phyloP scores from a whole-genome alignment of 2,113 vertebrate species.

The Jaculus jaculus region DNA sequence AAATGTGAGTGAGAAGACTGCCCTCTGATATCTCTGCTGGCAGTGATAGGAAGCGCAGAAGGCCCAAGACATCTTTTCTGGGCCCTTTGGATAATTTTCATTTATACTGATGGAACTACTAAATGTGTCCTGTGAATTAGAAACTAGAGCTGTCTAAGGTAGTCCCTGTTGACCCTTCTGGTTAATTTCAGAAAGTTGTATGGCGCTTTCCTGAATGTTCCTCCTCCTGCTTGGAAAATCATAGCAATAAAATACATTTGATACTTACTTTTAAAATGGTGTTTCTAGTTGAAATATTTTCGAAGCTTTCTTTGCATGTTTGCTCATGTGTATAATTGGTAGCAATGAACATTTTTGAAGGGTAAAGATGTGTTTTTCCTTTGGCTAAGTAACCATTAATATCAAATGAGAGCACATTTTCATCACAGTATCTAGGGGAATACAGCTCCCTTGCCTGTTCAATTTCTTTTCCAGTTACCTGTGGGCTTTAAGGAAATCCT shows the following conservation, averaged over 20 bases:
- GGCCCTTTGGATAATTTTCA: background rate
- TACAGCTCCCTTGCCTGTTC: background rate
- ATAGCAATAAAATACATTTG: background rate
- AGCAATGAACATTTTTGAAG: constrained; percentile 19
- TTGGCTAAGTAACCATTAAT: background rate
- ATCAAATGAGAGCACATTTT: background rate
- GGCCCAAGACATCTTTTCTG: background rate
- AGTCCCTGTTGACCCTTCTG: background rate
- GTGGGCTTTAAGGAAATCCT: background rate
- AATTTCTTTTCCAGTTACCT: background rate
- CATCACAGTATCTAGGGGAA: background rate
- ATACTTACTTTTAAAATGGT: background rate
- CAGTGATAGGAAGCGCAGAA: background rate
- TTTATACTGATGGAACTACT: background rate
- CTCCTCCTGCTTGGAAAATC: background rate
- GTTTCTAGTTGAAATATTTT: background rate
- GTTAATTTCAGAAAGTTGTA: constrained; percentile 11
- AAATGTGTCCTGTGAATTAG: background rate
- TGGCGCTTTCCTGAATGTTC: background rate
- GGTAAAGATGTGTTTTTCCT: background rate
- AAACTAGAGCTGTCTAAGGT: constrained; percentile 10
- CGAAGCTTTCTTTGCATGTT: background rate
- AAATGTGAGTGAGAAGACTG: background rate
- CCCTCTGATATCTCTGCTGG: background rate
- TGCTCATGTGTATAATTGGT: background rate